Conservation (phyloP, 2,113 vertebrate genomes). For the Tachuris rubrigastra region DNA sequence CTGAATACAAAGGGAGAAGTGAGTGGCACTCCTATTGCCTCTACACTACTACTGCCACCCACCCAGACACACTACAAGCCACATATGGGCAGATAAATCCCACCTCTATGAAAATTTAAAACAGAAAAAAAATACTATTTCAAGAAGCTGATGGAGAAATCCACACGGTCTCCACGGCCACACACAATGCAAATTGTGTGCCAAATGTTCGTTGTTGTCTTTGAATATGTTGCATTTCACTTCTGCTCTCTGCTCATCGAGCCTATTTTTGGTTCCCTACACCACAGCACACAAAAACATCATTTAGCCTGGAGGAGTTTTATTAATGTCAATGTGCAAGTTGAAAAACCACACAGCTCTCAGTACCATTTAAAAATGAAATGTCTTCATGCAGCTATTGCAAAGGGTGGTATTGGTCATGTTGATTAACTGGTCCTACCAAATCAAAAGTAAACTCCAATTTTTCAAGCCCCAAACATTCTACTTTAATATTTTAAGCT, state of each 20-base stretch:
- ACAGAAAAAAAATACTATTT: rapidly evolving
- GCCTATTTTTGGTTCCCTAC: neutral
- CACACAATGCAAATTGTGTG: too few relatives aligned
- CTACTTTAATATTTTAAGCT: neutral
- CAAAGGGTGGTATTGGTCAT: neutral
- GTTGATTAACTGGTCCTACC: neutral
- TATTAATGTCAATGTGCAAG: neutral
- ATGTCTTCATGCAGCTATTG: neutral
- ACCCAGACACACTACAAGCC: neutral
- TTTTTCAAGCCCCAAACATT: neutral
- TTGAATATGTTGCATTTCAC: neutral
- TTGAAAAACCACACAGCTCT: neutral
- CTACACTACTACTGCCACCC: neutral
- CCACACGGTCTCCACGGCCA: neutral
- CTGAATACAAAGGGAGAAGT: neutral
- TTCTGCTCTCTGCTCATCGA: neutral
- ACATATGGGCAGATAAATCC: neutral
- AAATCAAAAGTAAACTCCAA: neutral
- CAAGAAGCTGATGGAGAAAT: neutral
- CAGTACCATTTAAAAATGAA: neutral
- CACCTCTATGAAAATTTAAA: rapidly evolving
- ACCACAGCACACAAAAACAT: neutral
- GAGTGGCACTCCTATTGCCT: too few relatives aligned
- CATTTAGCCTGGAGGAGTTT: neutral
- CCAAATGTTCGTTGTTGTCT: neutral